Base-by-base conservation (phyloP, 2,888 invertebrate species). In the Siphonodentalium dalli region DNA sequence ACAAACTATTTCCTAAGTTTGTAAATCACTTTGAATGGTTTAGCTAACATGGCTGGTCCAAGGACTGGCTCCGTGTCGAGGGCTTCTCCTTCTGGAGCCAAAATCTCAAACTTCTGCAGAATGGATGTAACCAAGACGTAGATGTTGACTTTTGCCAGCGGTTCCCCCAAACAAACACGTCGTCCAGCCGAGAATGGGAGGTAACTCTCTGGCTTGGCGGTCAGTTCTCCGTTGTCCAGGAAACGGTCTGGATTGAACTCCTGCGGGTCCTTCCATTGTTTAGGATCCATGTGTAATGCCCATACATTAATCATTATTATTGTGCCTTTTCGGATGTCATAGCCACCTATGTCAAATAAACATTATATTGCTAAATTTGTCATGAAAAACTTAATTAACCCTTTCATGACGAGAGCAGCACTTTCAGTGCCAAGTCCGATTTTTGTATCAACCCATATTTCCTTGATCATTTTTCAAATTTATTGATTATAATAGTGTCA, bases 171-270 rank as follows among this genome's bases (percentile, higher is more conserved):
- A 64, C 75, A 75, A 13, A 66, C 68, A n/a, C 75, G 54, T 11
- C 67, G 54, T 6, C 74, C 75, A 1, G 69, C 66, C 11, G 69
- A 68, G 51, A 75, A 75, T 1, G 75, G 75, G 24, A 73, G 58
- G 68, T 69, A 74, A 35, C 61, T 66, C 6, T 61, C 58, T 3
- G 66, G 69, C 55, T 66, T 69, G 6, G 26, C 9, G 0, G 69
- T 58, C 42, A 73, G 46, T 26, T 65, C 65, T 6, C 72, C 72
- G 29, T 65, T 49, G n/a, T n/a, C n/a, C 3, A 75, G 51, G 52
- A 61, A 75, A 20, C 73, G 49, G n/a, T 72, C 67, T 5, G 75
- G 75, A 20, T 55, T 57, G 55, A 74, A 75, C 13, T 46, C 45
- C 9, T 63, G 52, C 1, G 68, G 68, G 24, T 72, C 56, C 8